Base-by-base conservation (phyloP, 2,888 invertebrate genomes). In the Stenolophus ochropezus region DNA sequence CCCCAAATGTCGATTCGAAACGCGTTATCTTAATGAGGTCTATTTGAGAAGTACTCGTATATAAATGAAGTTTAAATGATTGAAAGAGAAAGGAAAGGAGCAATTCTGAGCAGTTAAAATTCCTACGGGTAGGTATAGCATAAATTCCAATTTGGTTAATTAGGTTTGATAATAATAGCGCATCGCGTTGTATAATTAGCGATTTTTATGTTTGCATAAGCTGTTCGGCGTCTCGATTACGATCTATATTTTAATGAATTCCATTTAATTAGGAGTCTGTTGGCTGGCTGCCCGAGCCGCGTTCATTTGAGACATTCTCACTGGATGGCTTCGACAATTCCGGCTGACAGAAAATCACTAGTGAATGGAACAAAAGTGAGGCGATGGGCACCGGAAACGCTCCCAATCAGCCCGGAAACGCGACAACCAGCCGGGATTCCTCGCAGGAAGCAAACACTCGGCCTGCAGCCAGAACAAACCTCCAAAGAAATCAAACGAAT, bases 271-370 rank as follows among this genome's bases (percentile, higher is more conserved):
- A 61, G 25, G 61, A 61, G 61, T n/a, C 61, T 14, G n/a, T 61
- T 61, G 58, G 58, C 58, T 58, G 25, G 2, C 23, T 61, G 61
- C 5, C 61, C 25, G 14, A 23, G 25, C 3, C 61, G 23, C 25
- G 25, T 61, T 61, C 61, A 61, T 61, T 58, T 61, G 25, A 71
- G 71, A 33, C 16, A 71, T 33, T 71, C n/a, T 42, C 47, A 21
- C 33, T 71, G 71, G 71, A 61, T 61, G 14, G 23, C 25, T 61
- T 61, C 61, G 61, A 61, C 61, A 75, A 53, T 75, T 75, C 53
- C 14, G 21, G 14, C 53, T 75, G 75, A 75, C 75, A 75, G 75
- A 75, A 75, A 75, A 75, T 75, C 75, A 53, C 75, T 75, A 53
- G 51, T 75, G 27, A 75, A 75, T 51, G 75, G 53, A 51, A 53